phyloP scores from a whole-genome alignment of 2,797 vertebrate genomes.

The Anabacerthia variegaticeps region DNA sequence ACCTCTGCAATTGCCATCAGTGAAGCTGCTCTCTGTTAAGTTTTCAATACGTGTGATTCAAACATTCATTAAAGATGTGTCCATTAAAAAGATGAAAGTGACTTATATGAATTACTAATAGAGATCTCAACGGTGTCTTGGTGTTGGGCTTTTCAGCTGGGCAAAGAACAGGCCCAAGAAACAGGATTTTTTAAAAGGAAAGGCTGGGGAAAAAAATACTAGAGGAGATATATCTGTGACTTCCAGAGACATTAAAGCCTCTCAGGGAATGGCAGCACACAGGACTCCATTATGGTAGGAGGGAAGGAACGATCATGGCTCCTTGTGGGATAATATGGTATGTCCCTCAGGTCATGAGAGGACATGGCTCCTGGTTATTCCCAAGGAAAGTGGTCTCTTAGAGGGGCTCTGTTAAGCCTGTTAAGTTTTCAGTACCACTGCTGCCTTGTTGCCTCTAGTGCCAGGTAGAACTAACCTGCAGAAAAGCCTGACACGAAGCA shows the following conservation, averaged over 20 bases:
- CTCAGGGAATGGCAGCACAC: background rate
- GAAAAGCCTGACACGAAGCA: background rate
- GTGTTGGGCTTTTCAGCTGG: background rate
- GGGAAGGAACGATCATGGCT: background rate
- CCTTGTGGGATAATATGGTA: background rate
- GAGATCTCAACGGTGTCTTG: background rate
- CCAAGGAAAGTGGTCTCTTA: background rate
- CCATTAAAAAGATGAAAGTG: background rate
- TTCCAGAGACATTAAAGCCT: background rate
- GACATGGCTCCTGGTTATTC: background rate
- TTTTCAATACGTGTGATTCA: background rate
- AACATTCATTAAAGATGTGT: background rate
- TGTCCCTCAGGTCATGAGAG: rapidly evolving
- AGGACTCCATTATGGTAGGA: rapidly evolving
- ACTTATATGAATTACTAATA: background rate
- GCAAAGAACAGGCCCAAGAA: background rate
- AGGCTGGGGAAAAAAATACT: background rate
- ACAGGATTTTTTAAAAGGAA: background rate
- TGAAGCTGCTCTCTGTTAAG: background rate
- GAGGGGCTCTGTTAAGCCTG: background rate
- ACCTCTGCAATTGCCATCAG: background rate
- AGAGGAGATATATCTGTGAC: background rate
- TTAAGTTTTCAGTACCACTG: background rate
- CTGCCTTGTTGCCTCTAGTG: background rate
- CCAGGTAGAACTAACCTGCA: background rate